phyloP scores from a whole-genome alignment of 2,797 vertebrate genomes.

The Catamblyrhynchus diadema region DNA sequence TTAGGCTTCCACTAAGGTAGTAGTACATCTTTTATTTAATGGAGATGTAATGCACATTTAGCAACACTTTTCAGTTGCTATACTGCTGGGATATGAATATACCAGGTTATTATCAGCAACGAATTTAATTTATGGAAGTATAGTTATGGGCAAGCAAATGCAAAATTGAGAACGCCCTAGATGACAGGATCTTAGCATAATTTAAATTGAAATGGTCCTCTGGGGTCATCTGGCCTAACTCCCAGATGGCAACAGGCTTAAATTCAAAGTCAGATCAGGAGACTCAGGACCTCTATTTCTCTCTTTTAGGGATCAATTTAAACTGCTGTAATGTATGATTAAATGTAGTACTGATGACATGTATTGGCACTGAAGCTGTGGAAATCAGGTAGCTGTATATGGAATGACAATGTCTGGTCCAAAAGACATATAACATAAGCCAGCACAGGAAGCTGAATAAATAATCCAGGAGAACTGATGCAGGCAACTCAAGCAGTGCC shows the following conservation, averaged over 20 bases:
- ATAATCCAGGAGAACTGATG: neutral
- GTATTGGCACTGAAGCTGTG: neutral
- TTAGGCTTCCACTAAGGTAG: neutral
- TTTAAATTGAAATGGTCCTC: neutral
- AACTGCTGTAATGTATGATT: neutral
- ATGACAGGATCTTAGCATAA: neutral
- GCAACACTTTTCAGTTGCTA: neutral
- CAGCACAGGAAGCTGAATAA: neutral
- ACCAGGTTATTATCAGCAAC: neutral
- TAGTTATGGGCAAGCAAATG: neutral
- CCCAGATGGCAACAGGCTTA: neutral
- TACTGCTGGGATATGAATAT: neutral
- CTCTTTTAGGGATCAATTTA: neutral
- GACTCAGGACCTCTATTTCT: neutral
- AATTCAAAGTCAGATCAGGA: neutral
- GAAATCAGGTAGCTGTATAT: neutral
- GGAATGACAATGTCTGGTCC: neutral
- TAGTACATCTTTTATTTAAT: neutral
- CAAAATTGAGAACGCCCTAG: neutral
- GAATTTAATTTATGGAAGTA: neutral
- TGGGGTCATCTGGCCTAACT: neutral
- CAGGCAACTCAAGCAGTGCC: neutral
- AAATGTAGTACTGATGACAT: accelerated
- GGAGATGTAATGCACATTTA: neutral
- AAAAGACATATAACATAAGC: neutral